phyloP scores from a whole-genome alignment of 2,797 vertebrate genomes.

The Acomys russatus region DNA sequence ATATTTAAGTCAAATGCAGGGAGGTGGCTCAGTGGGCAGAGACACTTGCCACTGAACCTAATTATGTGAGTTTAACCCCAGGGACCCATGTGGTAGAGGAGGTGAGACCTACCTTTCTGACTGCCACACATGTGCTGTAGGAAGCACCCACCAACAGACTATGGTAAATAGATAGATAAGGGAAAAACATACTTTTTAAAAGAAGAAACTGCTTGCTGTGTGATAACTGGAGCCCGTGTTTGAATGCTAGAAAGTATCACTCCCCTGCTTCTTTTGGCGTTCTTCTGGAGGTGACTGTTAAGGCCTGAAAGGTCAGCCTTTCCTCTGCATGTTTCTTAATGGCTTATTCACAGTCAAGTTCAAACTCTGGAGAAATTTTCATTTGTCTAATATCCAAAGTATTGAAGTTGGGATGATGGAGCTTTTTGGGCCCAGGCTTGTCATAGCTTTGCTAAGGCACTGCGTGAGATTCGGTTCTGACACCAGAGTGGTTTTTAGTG shows the following conservation, averaged over 20 bases:
- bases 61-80: background rate
- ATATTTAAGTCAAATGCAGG: background rate
- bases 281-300: constrained; percentile 9
- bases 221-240: background rate
- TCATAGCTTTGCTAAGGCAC: background rate
- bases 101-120: background rate
- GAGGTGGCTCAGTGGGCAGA: background rate
- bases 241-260: constrained; percentile 28
- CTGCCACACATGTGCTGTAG: background rate
- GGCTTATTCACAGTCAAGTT: background rate
- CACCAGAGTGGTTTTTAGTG: background rate
- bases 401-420: background rate
- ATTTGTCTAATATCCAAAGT: background rate
- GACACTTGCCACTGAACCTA: background rate
- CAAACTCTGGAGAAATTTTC: background rate
- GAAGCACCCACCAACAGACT: background rate
- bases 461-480: background rate
- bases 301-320: background rate
- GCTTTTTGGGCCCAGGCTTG: background rate
- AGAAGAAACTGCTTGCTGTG: background rate
- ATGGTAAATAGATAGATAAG: background rate
- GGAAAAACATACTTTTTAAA: background rate
- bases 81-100: background rate
- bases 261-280: background rate
- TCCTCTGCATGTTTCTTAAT: background rate